Conservation (phyloP, 1,140 invertebrate species). For the Pseudomyrmex dendroicus region DNA sequence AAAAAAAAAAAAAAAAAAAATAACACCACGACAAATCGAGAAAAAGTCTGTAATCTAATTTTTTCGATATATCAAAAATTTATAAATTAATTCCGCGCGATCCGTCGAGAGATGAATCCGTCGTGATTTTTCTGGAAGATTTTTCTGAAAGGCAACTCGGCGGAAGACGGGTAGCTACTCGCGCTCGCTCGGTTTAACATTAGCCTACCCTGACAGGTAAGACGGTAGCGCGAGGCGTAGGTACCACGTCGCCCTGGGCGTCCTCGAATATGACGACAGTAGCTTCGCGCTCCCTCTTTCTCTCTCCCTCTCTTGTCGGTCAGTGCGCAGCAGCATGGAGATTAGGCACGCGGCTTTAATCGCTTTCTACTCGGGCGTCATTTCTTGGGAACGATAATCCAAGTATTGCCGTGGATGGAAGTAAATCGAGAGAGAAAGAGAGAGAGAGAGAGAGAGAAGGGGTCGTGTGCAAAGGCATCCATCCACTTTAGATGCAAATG, state of each 20-base stretch:
- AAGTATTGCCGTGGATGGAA: conserved; percentile 55
- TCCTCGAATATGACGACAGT: conserved; percentile 52
- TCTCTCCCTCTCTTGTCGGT: conserved; percentile 17
- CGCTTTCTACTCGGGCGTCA: conserved; percentile 49
- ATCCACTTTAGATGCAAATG: conserved; percentile 61
- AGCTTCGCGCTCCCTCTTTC: conserved; percentile 20
- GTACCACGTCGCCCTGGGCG: conserved; percentile 80
- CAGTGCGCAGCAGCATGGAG: conserved; percentile 15
- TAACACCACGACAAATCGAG: neutral
- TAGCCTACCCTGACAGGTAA: conserved; percentile 78
- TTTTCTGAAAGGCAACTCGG: conserved; percentile 1
- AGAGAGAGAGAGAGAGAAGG: conserved; percentile 3
- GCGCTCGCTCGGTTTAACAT: conserved; percentile 55
- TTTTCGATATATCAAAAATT: neutral
- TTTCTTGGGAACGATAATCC: conserved; percentile 54
- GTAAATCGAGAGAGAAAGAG: conserved; percentile 24
- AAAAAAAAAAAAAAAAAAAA: too few species aligned
- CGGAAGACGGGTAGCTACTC: conserved; percentile 56
- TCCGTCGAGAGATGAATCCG: conserved; percentile 31
- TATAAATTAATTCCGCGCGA: neutral
- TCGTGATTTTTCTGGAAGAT: conserved; percentile 35
- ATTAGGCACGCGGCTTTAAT: conserved; percentile 59
- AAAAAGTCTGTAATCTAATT: neutral
- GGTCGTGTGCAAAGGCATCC: conserved; percentile 38
- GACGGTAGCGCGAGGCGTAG: conserved; percentile 80